A percentile compares a stretch with the other conserved stretches of the same genome.
phyloP scores from a whole-genome alignment of 2,113 vertebrate genomes.

The Eira barbara region DNA sequence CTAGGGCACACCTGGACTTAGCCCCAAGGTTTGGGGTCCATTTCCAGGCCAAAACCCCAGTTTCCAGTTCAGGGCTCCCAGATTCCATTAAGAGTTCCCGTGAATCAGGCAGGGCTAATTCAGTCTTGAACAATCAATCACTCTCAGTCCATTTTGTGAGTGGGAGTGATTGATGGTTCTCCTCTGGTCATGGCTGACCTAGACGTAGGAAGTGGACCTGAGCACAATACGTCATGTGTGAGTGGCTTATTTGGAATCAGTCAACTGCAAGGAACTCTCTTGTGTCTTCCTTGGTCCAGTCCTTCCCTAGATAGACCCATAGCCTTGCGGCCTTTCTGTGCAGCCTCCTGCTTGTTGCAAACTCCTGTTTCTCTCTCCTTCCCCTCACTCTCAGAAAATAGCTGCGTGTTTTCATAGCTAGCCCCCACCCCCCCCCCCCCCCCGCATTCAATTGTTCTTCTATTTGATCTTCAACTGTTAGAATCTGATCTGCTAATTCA shows the following conservation, averaged over 20 bases:
- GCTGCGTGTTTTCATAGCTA: not conserved
- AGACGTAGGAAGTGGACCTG: conserved; percentile 62
- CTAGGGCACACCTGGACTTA: conserved; percentile 69
- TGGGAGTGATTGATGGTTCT: conserved; percentile 73
- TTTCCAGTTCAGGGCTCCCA: conserved; percentile 77
- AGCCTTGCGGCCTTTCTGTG: not conserved
- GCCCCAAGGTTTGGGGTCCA: conserved; percentile 72
- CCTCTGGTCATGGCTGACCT: conserved; percentile 69
- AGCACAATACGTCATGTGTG: conserved; percentile 66
- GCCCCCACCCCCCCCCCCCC: not conserved
- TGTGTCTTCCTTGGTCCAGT: not conserved
- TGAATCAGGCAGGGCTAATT: conserved; percentile 71
- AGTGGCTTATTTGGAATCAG: conserved; percentile 71
- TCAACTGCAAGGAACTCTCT: conserved; percentile 34
- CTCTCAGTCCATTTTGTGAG: conserved; percentile 68
- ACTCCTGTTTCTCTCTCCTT: not conserved
- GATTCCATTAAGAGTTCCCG: conserved; percentile 71
- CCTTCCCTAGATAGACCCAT: not conserved
- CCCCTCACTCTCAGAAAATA: not conserved
- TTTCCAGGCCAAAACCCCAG: conserved; percentile 76
- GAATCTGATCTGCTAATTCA: not conserved
- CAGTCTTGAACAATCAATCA: conserved; percentile 73
- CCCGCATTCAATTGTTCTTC: not conserved
- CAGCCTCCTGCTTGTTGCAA: not conserved
- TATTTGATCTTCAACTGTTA: not conserved